Conservation (phyloP, 2,113 vertebrate genomes). For the Odontesthes bonariensis region DNA sequence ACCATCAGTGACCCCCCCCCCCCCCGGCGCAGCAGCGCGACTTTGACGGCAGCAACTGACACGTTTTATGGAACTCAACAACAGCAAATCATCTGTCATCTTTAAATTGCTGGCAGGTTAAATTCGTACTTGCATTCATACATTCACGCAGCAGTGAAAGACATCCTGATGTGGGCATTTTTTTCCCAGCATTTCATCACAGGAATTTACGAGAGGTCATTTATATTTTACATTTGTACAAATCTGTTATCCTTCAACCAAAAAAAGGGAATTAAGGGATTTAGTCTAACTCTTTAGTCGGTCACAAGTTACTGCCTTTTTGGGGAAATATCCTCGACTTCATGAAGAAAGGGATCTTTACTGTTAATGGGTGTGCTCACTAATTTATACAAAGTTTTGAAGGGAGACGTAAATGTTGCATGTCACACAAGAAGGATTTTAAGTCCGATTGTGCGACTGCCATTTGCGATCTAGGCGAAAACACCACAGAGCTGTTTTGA, state of each 20-base stretch:
- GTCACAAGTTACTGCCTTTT: slow-evolving; percentile 61
- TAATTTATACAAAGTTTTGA: slow-evolving; percentile 38
- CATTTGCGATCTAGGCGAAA: slow-evolving; percentile 23
- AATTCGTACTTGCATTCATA: not conserved
- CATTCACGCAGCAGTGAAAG: slow-evolving; percentile 8
- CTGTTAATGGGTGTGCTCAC: slow-evolving; percentile 14
- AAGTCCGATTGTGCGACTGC: slow-evolving; percentile 12
- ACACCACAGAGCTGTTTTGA: slow-evolving; percentile 10
- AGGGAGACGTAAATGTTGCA: not conserved
- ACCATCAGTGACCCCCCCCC: not conserved
- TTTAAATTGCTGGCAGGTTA: not conserved
- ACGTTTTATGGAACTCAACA: slow-evolving; percentile 7
- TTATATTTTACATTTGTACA: slow-evolving; percentile 54
- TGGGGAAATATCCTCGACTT: slow-evolving; percentile 16
- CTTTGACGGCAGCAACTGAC: slow-evolving; percentile 6
- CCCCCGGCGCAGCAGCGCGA: slow-evolving; percentile 7
- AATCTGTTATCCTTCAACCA: slow-evolving; percentile 38
- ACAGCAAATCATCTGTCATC: slow-evolving; percentile 9
- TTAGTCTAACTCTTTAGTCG: slow-evolving; percentile 45
- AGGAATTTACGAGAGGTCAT: not conserved
- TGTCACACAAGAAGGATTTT: not conserved
- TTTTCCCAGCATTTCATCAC: too few relatives aligned
- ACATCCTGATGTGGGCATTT: not conserved
- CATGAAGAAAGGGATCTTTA: slow-evolving; percentile 37
- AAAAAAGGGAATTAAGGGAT: slow-evolving; percentile 35